These are phyloP conservation scores for Dascyllus trimaculatus DNA, from an alignment of 2,113 vertebrate genomes.

Conservation along the genomic window DNA sequence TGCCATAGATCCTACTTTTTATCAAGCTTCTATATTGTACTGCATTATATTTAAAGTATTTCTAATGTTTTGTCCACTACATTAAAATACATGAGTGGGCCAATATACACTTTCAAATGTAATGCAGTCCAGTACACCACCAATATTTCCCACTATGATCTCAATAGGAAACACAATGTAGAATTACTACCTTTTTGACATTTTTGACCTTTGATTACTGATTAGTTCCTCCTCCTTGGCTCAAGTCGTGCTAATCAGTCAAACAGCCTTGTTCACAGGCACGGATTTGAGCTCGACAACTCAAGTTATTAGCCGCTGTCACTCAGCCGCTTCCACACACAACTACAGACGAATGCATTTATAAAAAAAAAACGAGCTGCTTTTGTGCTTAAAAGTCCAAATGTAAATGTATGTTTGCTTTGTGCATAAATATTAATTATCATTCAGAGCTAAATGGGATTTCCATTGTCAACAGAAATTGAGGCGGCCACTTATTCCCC, in stretches of 20 bases:
- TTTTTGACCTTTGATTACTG: constrained; percentile 20
- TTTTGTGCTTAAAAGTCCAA: constrained; percentile 16
- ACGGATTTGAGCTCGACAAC: constrained; percentile 37
- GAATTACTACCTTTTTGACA: too few relatives aligned
- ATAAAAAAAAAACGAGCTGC: neutral
- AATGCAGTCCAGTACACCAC: too few relatives aligned
- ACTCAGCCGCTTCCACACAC: too few relatives aligned
- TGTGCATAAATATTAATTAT: constrained; percentile 45
- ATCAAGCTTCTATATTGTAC: too few relatives aligned
- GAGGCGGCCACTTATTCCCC: constrained; percentile 28
- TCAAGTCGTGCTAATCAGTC: constrained; percentile 59
- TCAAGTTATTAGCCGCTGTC: constrained; percentile 56
- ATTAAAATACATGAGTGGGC: too few relatives aligned
- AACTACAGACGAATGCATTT: neutral
- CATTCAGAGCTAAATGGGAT: constrained; percentile 16
- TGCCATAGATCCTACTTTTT: too few relatives aligned
- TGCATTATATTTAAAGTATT: too few relatives aligned
- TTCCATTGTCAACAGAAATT: constrained; percentile 28
- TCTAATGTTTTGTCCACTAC: too few relatives aligned
- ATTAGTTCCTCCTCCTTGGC: constrained; percentile 65
- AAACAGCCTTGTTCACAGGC: constrained; percentile 60
- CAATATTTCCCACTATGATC: too few relatives aligned
- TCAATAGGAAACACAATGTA: too few relatives aligned
- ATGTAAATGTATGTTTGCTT: constrained; percentile 33
- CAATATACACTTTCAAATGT: too few relatives aligned